phyloP scores from a whole-genome alignment of 1,140 invertebrate species.

The Mesaphorura yosii region DNA sequence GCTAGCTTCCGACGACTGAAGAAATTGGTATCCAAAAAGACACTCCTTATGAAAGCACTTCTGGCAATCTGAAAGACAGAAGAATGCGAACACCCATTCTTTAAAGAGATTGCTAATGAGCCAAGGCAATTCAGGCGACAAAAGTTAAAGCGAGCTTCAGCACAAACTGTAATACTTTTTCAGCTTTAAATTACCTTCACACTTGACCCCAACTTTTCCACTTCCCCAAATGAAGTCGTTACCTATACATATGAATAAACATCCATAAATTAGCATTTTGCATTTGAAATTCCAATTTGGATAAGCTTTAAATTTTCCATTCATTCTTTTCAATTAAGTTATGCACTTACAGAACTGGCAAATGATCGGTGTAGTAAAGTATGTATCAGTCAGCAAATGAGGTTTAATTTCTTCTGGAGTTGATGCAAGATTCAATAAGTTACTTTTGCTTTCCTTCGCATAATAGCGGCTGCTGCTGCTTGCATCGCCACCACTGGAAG shows the following conservation, averaged over 20 bases:
- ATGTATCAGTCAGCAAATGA: conserved; percentile 12
- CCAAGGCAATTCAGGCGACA: background rate
- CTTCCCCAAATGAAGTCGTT: conserved; percentile 17
- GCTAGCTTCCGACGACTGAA: background rate
- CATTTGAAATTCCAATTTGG: no score
- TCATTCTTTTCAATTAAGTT: background rate
- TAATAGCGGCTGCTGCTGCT: no score
- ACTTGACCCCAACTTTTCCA: conserved; percentile 14
- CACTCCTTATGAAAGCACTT: conserved; percentile 24
- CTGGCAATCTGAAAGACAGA: conserved; percentile 16
- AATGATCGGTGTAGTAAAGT: conserved; percentile 21
- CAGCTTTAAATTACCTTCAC: conserved; percentile 21
- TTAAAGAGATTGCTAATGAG: background rate
- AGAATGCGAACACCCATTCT: background rate
- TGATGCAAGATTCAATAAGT: no score
- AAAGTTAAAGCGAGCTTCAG: background rate
- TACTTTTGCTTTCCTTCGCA: no score
- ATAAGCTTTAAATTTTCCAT: no score
- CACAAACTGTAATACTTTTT: background rate
- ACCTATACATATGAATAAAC: conserved; percentile 11
- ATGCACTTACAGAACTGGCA: conserved; percentile 26
- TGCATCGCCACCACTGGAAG: no score
- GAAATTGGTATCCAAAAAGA: conserved; percentile 11
- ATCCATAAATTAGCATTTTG: background rate
- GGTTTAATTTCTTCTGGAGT: conserved; percentile 8